phyloP scores from a whole-genome alignment of 1,140 invertebrate species.

The Formica exsecta region DNA sequence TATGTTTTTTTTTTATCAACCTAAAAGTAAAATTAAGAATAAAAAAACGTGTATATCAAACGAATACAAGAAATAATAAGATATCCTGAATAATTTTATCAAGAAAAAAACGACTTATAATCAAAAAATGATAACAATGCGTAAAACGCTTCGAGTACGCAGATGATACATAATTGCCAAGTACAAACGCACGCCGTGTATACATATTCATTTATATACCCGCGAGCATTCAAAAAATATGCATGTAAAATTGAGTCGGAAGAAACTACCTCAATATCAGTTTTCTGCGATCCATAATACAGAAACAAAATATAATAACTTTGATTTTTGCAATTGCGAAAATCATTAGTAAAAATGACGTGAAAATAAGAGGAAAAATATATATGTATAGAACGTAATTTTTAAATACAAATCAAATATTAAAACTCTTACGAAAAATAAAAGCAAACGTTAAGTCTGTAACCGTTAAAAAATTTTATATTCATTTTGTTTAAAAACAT shows the following conservation, averaged over 20 bases:
- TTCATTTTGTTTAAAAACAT: neutral
- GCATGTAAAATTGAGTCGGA: neutral
- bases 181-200: neutral
- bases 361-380: neutral
- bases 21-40: neutral
- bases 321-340: neutral
- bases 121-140: constrained; percentile 1
- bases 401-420: neutral
- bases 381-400: neutral
- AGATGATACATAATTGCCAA: neutral
- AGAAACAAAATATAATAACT: neutral
- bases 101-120: neutral
- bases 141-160: neutral
- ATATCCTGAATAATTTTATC: neutral
- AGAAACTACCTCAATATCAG: neutral
- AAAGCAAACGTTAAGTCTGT: neutral
- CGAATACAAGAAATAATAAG: neutral
- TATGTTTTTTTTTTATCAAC: neutral
- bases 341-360: neutral
- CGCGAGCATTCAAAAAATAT: neutral
- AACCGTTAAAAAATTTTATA: neutral
- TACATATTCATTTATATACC: neutral
- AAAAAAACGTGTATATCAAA: neutral
- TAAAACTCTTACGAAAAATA: neutral
- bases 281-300: neutral